These are phyloP conservation scores for Eutrigla gurnardus DNA, from an alignment of 2,797 vertebrate species.

Conservation along the genomic window DNA sequence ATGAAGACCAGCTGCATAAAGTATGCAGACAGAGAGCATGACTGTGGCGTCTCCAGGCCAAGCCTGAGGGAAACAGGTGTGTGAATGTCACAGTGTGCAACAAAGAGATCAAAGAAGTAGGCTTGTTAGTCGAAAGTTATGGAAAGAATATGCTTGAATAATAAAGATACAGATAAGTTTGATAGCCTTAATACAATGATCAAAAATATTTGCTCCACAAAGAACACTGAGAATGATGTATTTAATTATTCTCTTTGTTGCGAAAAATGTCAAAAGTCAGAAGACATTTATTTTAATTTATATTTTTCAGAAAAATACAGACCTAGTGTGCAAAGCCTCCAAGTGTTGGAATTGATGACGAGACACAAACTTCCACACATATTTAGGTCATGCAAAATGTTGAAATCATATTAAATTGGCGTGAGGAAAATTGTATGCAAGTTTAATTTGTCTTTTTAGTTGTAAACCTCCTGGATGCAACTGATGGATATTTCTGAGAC, in stretches of 20 bases:
- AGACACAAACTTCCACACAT: too few relatives aligned
- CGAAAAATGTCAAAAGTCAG: neutral
- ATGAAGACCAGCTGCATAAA: slow-evolving; percentile 67
- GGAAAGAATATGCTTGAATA: neutral
- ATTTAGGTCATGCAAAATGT: neutral
- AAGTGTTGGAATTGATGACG: too few relatives aligned
- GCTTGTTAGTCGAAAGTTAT: neutral
- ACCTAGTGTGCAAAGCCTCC: too few relatives aligned
- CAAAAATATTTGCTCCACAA: neutral
- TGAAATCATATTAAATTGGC: neutral
- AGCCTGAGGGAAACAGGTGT: slow-evolving; percentile 31
- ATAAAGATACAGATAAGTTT: neutral
- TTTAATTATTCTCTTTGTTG: neutral
- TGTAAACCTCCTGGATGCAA: neutral
- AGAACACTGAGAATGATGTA: neutral
- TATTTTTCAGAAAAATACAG: too few relatives aligned
- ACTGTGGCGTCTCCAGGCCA: slow-evolving; percentile 54
- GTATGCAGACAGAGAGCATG: slow-evolving; percentile 60
- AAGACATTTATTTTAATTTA: too few relatives aligned
- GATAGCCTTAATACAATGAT: neutral
- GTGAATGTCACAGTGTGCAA: slow-evolving; percentile 14
- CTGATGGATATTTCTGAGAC: neutral
- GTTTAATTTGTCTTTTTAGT: neutral
- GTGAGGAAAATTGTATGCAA: neutral
- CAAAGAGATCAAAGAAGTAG: slow-evolving; percentile 2